Evolutionary conservation across 2,113 vertebrate genomes (phyloP), one percentile per base, ranked within the genome.

Genomic region (Cervus canadensis): DNA sequence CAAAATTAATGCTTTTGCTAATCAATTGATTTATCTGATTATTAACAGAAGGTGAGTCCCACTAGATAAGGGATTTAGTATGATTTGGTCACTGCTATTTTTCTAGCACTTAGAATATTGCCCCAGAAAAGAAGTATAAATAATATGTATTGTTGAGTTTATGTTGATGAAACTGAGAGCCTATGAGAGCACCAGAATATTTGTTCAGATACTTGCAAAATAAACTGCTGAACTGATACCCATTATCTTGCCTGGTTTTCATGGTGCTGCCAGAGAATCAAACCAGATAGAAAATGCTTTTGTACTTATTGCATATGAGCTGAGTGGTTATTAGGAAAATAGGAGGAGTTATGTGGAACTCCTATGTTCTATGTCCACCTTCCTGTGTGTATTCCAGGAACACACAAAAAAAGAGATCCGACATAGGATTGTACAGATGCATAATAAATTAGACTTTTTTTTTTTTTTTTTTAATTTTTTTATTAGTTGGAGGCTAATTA

Each of bases 391-490:
- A 86, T 76, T 93, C 12, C 30, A 93, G 12, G 54, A 87, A 67
- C 2, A 84, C 17, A 52, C 16, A 50, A 76, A n/a, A 76, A 76
- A 13, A 6, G 26, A 81, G n/a, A 95, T 54, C 7, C 16, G 86
- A 59, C 71, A 89, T 14, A 40, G 33, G 17, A 95, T 19, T 83
- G 4, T 50, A 91, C 43, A 97, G 48, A 94, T 82, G 40, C 62
- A 43, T 67, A 89, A 87, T 67, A 79, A 95, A 85, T 60, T 78
- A 59, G 28, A 21, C 6, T 19, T 36, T 36, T 50, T 3, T 0
- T 36, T 36, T 50, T 3, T 0, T 36, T 36, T 50, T 3, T 0
- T n/a, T n/a, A n/a, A n/a, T n/a, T n/a, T n/a, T n/a, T n/a, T n/a
- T n/a, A n/a, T n/a, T n/a, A n/a, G n/a, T n/a, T n/a, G n/a, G n/a